A percentile compares a stretch with the other conserved stretches of the same genome.
Conservation (phyloP, 2,888 invertebrate genomes). For the Physocephala rufipes region DNA sequence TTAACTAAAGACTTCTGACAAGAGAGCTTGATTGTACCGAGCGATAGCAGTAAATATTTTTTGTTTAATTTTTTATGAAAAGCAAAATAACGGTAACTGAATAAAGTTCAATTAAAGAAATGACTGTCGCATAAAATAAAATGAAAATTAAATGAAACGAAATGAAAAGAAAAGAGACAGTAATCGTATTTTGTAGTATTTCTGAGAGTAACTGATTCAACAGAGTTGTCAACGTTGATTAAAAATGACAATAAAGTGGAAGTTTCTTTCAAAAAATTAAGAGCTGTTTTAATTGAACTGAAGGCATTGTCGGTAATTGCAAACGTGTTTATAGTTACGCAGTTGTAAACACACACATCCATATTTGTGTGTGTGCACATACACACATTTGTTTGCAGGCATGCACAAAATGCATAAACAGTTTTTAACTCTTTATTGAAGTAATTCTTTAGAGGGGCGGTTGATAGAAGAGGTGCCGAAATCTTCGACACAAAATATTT, state of each 20-base stretch:
- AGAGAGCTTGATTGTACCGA: neutral
- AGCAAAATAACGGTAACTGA: constrained; percentile 23
- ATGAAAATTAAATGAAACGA: neutral
- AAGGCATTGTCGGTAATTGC: too few species aligned
- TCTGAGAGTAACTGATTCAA: neutral
- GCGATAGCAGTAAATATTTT: too few species aligned
- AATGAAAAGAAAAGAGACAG: constrained; percentile 2
- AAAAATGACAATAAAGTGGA: constrained; percentile 34
- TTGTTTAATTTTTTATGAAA: neutral
- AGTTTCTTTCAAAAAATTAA: neutral
- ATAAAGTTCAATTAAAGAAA: constrained; percentile 28
- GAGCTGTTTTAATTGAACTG: too few species aligned
- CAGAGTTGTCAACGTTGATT: constrained; percentile 35
- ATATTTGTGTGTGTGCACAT: too few species aligned
- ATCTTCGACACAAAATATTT: too few species aligned
- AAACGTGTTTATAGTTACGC: too few species aligned
- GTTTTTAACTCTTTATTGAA: too few species aligned
- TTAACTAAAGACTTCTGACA: constrained; percentile 7
- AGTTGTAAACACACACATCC: too few species aligned
- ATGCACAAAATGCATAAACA: too few species aligned
- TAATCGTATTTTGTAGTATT: constrained; percentile 4
- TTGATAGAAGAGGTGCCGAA: too few species aligned
- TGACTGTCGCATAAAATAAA: constrained; percentile 20
- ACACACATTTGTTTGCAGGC: too few species aligned
- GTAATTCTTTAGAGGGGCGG: too few species aligned